Conservation (phyloP, 1,140 invertebrate species). For the Brachionus rotundiformis region DNA sequence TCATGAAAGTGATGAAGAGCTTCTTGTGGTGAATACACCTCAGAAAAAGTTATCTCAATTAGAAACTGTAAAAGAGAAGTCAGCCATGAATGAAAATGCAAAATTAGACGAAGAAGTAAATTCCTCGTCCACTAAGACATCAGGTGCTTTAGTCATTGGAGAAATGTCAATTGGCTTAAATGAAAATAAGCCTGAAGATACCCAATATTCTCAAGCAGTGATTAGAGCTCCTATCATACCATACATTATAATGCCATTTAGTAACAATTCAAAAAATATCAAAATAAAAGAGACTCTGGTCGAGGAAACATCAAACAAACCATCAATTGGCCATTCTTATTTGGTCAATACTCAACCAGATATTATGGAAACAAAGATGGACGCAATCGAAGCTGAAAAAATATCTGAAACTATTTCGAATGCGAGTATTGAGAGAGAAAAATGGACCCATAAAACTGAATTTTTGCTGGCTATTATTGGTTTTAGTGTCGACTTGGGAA, state of each 20-base stretch:
- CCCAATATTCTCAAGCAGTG: background rate
- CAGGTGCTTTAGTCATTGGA: background rate
- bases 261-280: conserved; percentile 2
- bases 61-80: background rate
- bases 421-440: conserved; percentile 16
- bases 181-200: background rate
- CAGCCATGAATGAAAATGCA: background rate
- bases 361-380: background rate
- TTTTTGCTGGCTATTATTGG: conserved; percentile 52
- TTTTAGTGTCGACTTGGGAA: conserved; percentile 50
- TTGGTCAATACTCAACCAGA: background rate
- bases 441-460: conserved; percentile 49
- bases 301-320: background rate
- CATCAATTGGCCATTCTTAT: background rate
- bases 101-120: background rate
- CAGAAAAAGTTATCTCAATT: background rate
- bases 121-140: background rate
- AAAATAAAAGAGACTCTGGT: conserved; percentile 17
- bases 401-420: background rate
- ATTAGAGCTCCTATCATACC: background rate
- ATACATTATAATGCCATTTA: conserved; percentile 36
- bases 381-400: background rate
- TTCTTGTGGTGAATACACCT: conserved; percentile 41
- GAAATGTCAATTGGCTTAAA: conserved; percentile 2
- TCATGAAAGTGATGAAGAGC: conserved; percentile 41